A percentile compares a stretch with the other conserved stretches of the same genome.
Conservation (phyloP, 2,797 vertebrate species). For the Acrossocheilus fasciatus region DNA sequence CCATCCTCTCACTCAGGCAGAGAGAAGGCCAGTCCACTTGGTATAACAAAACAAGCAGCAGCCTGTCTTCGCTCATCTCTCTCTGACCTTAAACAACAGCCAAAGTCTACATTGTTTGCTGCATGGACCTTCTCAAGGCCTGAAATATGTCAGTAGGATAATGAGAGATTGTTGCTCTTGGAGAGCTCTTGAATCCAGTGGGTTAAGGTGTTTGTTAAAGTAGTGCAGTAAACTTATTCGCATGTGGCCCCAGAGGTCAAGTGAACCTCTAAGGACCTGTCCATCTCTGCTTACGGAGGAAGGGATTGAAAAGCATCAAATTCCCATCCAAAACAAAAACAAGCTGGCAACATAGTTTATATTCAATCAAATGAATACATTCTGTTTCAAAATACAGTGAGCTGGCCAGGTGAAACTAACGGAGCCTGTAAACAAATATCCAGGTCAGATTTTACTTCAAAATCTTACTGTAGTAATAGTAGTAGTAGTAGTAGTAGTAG, state of each 20-base stretch:
- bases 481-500: neutral
- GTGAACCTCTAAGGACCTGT: neutral
- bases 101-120: conserved; percentile 13
- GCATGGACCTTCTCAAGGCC: conserved; percentile 3
- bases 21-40: conserved; percentile 12
- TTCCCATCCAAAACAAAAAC: neutral
- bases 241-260: conserved; percentile 3
- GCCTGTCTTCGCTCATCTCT: conserved; percentile 21
- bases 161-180: neutral
- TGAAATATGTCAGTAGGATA: conserved; percentile 23
- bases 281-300: neutral
- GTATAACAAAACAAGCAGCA: conserved; percentile 29
- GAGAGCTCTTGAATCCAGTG: neutral
- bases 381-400: neutral
- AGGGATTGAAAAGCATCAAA: conserved; percentile 13
- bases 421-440: neutral
- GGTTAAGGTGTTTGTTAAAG: conserved; percentile 12
- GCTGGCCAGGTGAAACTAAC: neutral
- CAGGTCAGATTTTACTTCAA: neutral
- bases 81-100: conserved; percentile 41
- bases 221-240: neutral
- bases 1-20: neutral
- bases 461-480: neutral
- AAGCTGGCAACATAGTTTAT: neutral
- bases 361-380: neutral